These are phyloP conservation scores for Hydractinia echinata DNA, from an alignment of 30 jellyfish, hydroid and myxozoan genomes.

Conservation along the genomic window DNA sequence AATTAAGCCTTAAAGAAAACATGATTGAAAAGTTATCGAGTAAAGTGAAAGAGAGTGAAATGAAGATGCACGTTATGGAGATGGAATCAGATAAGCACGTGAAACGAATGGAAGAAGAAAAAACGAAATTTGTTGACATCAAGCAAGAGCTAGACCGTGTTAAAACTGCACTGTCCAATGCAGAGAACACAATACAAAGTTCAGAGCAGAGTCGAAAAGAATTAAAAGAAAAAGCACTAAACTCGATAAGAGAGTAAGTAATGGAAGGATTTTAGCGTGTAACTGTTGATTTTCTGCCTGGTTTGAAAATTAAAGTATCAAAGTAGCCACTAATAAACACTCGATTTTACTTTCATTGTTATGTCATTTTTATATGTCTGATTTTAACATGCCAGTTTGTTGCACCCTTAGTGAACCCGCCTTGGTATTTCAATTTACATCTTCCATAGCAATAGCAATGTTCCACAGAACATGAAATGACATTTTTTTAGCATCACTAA, in stretches of 20 bases:
- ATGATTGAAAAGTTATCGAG: conserved; percentile 42
- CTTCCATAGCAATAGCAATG: no score
- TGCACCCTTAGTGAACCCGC: no score
- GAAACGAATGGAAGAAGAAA: conserved; percentile 37
- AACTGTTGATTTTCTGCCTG: no score
- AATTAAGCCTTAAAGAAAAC: conserved; percentile 43
- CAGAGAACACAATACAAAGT: conserved; percentile 33
- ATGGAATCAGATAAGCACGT: conserved; percentile 39
- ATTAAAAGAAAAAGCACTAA: conserved; percentile 62
- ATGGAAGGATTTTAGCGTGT: neutral
- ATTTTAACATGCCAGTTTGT: no score
- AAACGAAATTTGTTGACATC: conserved; percentile 34
- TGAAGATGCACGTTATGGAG: conserved; percentile 46
- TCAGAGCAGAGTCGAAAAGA: conserved; percentile 58
- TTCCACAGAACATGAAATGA: no score
- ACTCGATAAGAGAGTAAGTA: conserved; percentile 71
- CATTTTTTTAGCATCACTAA: no score
- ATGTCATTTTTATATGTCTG: no score
- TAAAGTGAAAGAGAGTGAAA: conserved; percentile 48
- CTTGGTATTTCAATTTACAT: no score
- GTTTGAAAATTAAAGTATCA: no score
- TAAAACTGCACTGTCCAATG: conserved; percentile 30
- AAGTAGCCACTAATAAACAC: no score
- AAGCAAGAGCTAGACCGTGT: conserved; percentile 35
- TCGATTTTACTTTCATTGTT: no score